Evolutionary conservation across 1,140 invertebrate genomes (phyloP), one percentile per base, ranked within the genome.

Genomic region (Papilio xuthus): DNA sequence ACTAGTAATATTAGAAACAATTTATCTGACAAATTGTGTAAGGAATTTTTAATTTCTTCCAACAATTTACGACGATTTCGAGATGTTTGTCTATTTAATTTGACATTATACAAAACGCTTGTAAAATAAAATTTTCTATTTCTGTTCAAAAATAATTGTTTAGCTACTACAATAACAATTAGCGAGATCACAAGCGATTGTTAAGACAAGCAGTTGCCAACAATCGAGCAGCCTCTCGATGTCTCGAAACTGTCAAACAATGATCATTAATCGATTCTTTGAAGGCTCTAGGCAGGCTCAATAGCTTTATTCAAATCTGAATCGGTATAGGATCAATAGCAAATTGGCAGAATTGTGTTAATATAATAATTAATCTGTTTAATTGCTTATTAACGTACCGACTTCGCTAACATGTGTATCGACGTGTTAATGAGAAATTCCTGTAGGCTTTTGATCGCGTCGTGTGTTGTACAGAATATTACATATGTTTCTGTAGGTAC

Each of bases 281-380:
- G 78, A 83, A 80, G 89, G 88, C 83, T 85, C 85, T 85, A 71
- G 88, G 84, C 82, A 82, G 88, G 84, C 89, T 91, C 87, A 90
- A 91, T 90, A 84, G 84, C 79, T 84, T 67, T 85, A 88, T 88
- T 87, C 81, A 83, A 85, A 86, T 85, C 81, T 80, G 80, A 82
- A 81, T 81, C 78, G 53, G 20, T 77, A 79, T 80, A 82, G 83
- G 82, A 81, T 89, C 82, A 88, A 90, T 87, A 80, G 83, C 84
- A 86, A 89, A 90, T 91, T 88, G 86, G 86, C 83, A 85, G 84
- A 87, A 90, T 87, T 82, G 80, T 84, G 86, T 88, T 83, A 90
- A 91, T 90, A 90, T 90, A 85, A 91, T 90, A 89, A 90, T 89
- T 91, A 92, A 91, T 90, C 88, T 87, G 86, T 90, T 88, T 93